Conservation (phyloP, 92 coral and sea anemone species). For the Parazoanthus darwini region DNA sequence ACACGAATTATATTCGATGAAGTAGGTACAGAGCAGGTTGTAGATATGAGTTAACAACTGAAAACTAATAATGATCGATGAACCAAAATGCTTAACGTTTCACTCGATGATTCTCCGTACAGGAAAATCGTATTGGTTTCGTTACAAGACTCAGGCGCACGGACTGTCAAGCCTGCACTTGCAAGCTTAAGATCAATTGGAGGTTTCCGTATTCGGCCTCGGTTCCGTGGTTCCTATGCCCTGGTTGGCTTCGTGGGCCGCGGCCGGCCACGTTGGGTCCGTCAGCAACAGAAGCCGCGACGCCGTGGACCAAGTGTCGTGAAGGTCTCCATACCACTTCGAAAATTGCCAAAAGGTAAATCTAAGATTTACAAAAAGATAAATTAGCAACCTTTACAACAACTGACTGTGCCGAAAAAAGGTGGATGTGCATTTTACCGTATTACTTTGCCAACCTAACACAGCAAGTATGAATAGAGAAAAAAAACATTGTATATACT, state of each 20-base stretch:
- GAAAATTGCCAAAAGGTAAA: slow-evolving; percentile 19
- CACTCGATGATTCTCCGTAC: background rate
- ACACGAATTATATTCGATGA: too few relatives aligned
- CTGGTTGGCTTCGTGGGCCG: slow-evolving; percentile 44
- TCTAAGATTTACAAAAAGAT: too few relatives aligned
- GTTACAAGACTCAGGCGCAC: slow-evolving; percentile 16
- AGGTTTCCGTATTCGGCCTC: slow-evolving; percentile 8
- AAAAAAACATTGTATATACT: too few relatives aligned
- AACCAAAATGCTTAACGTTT: too few relatives aligned
- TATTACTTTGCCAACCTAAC: too few relatives aligned
- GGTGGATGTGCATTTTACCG: too few relatives aligned
- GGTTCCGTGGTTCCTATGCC: slow-evolving; percentile 47
- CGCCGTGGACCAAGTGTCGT: slow-evolving; percentile 42
- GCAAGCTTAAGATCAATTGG: slow-evolving; percentile 14
- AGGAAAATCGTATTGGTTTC: slow-evolving; percentile 30
- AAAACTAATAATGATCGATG: too few relatives aligned
- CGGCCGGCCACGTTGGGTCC: slow-evolving; percentile 45
- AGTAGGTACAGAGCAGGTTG: too few relatives aligned
- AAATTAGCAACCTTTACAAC: too few relatives aligned
- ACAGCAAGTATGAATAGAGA: too few relatives aligned
- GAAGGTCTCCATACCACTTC: slow-evolving; percentile 31
- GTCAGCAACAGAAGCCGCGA: slow-evolving; percentile 29
- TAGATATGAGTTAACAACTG: too few relatives aligned
- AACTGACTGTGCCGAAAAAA: too few relatives aligned
- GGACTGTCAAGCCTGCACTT: background rate